Evolutionary conservation across 2,888 invertebrate species (phyloP).

Genomic region (Arrhopalites spinosus): DNA sequence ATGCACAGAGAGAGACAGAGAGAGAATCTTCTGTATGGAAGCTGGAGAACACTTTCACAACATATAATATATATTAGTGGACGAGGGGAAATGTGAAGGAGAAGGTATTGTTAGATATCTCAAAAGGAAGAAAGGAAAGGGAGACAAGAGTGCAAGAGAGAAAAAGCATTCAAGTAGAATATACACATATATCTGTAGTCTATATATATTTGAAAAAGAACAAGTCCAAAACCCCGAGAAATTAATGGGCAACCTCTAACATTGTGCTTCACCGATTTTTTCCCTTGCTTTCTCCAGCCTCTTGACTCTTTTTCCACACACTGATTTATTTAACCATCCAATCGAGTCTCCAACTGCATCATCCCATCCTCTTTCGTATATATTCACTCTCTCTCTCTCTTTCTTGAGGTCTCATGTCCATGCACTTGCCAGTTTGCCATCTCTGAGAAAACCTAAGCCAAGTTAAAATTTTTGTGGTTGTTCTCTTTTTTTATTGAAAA

Average conservation of each 20-base stretch:
- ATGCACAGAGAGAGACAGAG: no score
- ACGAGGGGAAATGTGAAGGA: background rate
- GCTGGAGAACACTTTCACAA: no score
- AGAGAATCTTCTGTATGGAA: no score
- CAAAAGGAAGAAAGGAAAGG: no score
- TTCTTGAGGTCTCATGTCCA: background rate
- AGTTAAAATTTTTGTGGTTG: no score
- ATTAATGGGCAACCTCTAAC: constrained; percentile 38
- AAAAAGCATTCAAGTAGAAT: no score
- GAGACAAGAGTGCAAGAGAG: constrained; percentile 2
- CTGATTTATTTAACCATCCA: constrained; percentile 24
- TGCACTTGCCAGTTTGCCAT: no score
- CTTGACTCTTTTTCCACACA: constrained; percentile 35
- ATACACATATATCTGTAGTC: no score
- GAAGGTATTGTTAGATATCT: background rate
- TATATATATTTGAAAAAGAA: no score
- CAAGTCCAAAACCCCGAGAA: constrained; percentile 4
- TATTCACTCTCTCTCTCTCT: background rate
- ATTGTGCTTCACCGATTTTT: constrained; percentile 31
- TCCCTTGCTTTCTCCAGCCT: constrained; percentile 13
- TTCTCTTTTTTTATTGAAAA: no score
- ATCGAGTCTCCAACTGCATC: constrained; percentile 30
- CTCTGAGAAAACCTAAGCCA: no score
- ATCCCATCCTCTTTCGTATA: constrained; percentile 5
- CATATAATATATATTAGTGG: background rate